Evolutionary conservation across 2,888 invertebrate genomes (phyloP).

Genomic region (Drosophila villosipedis): DNA sequence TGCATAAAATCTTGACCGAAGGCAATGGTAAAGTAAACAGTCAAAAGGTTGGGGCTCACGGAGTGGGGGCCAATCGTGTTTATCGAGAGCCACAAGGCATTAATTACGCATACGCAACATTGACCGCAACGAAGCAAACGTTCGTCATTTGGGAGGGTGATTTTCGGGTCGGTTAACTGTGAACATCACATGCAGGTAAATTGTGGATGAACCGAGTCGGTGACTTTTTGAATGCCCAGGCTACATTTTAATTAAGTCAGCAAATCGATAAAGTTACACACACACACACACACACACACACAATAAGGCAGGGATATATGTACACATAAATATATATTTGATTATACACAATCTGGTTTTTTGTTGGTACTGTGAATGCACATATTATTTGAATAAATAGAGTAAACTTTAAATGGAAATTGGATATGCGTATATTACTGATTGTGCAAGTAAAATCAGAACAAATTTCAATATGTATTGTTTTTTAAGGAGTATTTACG

Average conservation of each 20-base stretch:
- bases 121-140: constrained; percentile 52
- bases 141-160: constrained; percentile 26
- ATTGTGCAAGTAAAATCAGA: not conserved
- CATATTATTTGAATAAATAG: not conserved
- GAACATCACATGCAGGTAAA: constrained; percentile 41
- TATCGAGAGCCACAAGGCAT: constrained; percentile 69
- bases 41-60: not conserved
- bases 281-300: constrained; percentile 3
- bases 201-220: constrained; percentile 30
- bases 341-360: not conserved
- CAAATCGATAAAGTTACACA: constrained; percentile 48
- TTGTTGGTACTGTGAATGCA: not conserved
- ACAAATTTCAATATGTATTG: not conserved
- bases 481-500: not conserved
- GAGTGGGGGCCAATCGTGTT: constrained; percentile 45
- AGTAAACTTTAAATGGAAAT: not conserved
- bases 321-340: not conserved
- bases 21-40: constrained; percentile 47
- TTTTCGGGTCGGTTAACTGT: constrained; percentile 53
- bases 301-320: not conserved
- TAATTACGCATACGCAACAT: constrained; percentile 75
- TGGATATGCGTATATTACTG: not conserved
- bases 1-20: constrained; percentile 63
- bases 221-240: constrained; percentile 72
- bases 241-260: constrained; percentile 57